Conservation (phyloP, 2,113 vertebrate genomes). For the Pelusios castaneus region DNA sequence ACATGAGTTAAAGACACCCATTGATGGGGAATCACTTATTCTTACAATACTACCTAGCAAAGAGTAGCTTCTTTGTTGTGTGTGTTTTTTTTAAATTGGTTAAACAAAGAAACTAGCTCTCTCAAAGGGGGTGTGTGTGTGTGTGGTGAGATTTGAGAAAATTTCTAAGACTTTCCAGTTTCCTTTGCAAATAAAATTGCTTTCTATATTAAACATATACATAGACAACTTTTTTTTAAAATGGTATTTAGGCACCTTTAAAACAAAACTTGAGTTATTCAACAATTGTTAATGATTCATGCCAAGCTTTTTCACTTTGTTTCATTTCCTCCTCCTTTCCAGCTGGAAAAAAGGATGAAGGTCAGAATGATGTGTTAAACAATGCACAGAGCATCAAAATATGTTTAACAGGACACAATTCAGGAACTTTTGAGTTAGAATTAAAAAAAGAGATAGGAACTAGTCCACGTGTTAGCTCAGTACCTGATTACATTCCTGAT, state of each 20-base stretch:
- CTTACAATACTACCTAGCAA: background rate
- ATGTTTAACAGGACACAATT: background rate
- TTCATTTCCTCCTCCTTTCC: background rate
- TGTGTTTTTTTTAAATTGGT: background rate
- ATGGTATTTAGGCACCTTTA: background rate
- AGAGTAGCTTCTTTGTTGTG: background rate
- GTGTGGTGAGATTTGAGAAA: background rate
- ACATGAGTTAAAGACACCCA: background rate
- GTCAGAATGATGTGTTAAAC: background rate
- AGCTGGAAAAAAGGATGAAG: background rate
- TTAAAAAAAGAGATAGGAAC: too few relatives aligned
- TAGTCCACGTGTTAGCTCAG: background rate
- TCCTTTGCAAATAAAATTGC: background rate
- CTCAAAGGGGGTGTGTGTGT: background rate
- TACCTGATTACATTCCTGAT: background rate
- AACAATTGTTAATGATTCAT: background rate
- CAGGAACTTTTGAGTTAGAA: background rate
- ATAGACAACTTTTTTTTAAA: background rate
- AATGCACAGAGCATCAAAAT: background rate
- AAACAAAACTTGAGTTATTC: background rate
- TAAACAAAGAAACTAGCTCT: background rate
- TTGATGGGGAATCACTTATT: background rate
- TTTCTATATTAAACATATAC: background rate
- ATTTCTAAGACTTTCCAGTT: fast-evolving
- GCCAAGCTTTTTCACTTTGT: background rate